Evolutionary conservation across 2,888 invertebrate species (phyloP).

Genomic region (Aleiodes alternator): DNA sequence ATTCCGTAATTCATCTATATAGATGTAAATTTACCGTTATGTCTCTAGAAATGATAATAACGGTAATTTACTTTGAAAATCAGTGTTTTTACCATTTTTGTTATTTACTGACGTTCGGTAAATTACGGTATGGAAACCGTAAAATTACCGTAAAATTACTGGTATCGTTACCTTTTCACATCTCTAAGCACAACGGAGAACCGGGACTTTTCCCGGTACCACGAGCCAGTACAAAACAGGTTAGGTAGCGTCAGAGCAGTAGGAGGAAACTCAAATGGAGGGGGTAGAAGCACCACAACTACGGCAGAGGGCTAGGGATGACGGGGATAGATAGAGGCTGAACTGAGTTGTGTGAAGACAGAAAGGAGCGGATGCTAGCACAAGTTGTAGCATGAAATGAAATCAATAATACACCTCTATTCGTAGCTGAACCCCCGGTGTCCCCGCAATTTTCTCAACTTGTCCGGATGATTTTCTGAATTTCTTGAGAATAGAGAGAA

Average conservation of each 20-base stretch:
- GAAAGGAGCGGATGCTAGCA: slow-evolving; percentile 46
- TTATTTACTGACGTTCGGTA: too few relatives aligned
- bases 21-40: too few relatives aligned
- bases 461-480: too few relatives aligned
- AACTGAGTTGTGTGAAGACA: slow-evolving; percentile 42
- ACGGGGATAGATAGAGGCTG: slow-evolving; percentile 33
- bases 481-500: too few relatives aligned
- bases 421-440: slow-evolving; percentile 59
- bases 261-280: slow-evolving; percentile 20
- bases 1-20: too few relatives aligned
- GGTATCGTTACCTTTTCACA: too few relatives aligned
- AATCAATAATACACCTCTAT: slow-evolving; percentile 70
- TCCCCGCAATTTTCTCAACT: slow-evolving; percentile 27
- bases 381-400: slow-evolving; percentile 59
- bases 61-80: too few relatives aligned
- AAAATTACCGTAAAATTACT: too few relatives aligned
- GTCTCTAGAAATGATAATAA: too few relatives aligned
- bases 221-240: slow-evolving; percentile 13
- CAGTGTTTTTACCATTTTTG: too few relatives aligned
- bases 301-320: slow-evolving; percentile 39
- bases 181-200: slow-evolving; percentile 23
- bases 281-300: slow-evolving; percentile 22
- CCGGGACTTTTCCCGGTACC: slow-evolving; percentile 36
- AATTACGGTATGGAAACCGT: too few relatives aligned
- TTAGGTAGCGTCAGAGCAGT: slow-evolving; percentile 2